Evolutionary conservation across 2,888 invertebrate species (phyloP).

Genomic region (Laothoe populi): DNA sequence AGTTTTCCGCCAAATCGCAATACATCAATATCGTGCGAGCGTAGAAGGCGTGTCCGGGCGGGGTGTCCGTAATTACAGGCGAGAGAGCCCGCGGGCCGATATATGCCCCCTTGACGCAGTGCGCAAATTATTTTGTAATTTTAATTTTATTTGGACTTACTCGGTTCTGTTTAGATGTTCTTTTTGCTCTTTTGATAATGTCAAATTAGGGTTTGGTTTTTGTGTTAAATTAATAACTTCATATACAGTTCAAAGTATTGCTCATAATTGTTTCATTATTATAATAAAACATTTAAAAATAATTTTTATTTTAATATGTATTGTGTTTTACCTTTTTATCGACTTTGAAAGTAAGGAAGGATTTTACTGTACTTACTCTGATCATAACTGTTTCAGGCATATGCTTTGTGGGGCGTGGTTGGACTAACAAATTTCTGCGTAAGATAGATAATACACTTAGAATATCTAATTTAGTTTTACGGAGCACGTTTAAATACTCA

Average conservation of each 20-base stretch:
- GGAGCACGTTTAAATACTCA: too few species aligned
- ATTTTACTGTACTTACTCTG: too few species aligned
- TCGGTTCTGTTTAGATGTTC: slow-evolving; percentile 53
- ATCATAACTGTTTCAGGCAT: too few species aligned
- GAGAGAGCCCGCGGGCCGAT: slow-evolving; percentile 65
- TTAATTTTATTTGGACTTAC: slow-evolving; percentile 80
- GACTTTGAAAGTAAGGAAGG: too few species aligned
- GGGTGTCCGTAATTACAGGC: slow-evolving; percentile 76
- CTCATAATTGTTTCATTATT: too few species aligned
- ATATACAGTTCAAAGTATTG: not conserved
- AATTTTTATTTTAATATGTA: too few species aligned
- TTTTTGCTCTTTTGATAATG: slow-evolving; percentile 40
- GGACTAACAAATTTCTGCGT: too few species aligned
- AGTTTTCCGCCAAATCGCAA: slow-evolving; percentile 61
- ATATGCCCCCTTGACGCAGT: slow-evolving; percentile 56
- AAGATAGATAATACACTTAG: too few species aligned
- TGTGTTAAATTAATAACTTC: slow-evolving; percentile 31
- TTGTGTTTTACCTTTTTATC: too few species aligned
- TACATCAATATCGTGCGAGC: slow-evolving; percentile 71
- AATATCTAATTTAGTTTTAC: too few species aligned
- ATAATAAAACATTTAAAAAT: too few species aligned
- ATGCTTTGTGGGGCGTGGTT: too few species aligned
- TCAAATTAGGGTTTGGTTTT: slow-evolving; percentile 64
- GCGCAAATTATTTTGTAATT: slow-evolving; percentile 81
- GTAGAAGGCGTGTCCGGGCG: slow-evolving; percentile 60